Evolutionary conservation across 2,888 invertebrate species (phyloP).

Genomic region (Desoria tigrina): DNA sequence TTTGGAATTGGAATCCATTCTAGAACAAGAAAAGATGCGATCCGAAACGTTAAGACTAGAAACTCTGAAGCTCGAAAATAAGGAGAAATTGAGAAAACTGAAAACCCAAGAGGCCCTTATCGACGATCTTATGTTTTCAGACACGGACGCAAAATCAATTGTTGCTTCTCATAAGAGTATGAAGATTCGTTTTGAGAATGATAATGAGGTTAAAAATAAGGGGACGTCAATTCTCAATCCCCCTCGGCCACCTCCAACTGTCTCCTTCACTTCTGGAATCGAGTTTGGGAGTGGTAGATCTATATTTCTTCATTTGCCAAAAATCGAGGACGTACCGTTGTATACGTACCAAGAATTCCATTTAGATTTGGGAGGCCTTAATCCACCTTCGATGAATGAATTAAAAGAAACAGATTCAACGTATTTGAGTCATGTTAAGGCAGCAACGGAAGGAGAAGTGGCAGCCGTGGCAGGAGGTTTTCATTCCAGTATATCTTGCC

Average conservation of each 20-base stretch:
- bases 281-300: constrained; percentile 70
- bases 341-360: constrained; percentile 68
- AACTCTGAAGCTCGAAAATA: constrained; percentile 65
- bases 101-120: constrained; percentile 88
- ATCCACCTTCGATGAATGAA: constrained; percentile 66
- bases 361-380: constrained; percentile 72
- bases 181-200: constrained; percentile 48
- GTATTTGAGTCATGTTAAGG: constrained; percentile 74
- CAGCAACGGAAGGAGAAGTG: constrained; percentile 72
- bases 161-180: constrained; percentile 63
- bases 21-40: constrained; percentile 77
- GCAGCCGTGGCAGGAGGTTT: constrained; percentile 89
- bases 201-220: constrained; percentile 61
- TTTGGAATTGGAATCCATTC: constrained; percentile 78
- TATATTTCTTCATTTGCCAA: constrained; percentile 68
- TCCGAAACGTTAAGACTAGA: constrained; percentile 74
- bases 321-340: constrained; percentile 74
- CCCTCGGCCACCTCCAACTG: constrained; percentile 18
- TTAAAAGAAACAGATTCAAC: constrained; percentile 63
- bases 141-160: constrained; percentile 84
- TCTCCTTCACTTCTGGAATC: constrained; percentile 69
- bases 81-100: constrained; percentile 75
- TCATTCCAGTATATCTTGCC: constrained; percentile 76
- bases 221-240: neutral
- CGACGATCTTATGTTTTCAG: constrained; percentile 92